Evolutionary conservation across 2,113 vertebrate species (phyloP).

Genomic region (Coreoperca whiteheadi): DNA sequence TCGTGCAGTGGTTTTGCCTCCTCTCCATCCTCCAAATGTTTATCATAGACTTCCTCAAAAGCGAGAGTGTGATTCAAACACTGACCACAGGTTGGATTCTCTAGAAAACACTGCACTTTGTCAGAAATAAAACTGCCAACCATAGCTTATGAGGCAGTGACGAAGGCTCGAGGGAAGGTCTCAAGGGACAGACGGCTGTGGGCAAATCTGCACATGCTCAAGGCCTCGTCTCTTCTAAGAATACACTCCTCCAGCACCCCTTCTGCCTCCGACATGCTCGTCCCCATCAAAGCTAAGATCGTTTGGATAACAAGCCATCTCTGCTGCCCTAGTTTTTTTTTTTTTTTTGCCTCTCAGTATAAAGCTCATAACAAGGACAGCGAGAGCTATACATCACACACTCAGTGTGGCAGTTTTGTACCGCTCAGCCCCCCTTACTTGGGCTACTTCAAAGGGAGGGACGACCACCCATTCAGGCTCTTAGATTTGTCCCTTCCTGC

Average conservation of each 20-base stretch:
- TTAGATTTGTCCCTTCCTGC: slow-evolving; percentile 60
- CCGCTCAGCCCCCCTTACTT: slow-evolving; percentile 39
- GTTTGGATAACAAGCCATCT: slow-evolving; percentile 76
- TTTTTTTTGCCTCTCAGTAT: slow-evolving; percentile 54
- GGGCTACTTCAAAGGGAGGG: slow-evolving; percentile 57
- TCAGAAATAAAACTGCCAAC: slow-evolving; percentile 1
- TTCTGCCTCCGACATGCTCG: slow-evolving; percentile 49
- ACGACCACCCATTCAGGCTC: slow-evolving; percentile 61
- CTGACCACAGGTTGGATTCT: slow-evolving; percentile 12
- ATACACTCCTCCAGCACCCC: slow-evolving; percentile 56
- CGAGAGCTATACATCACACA: slow-evolving; percentile 63
- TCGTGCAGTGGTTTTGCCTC: not conserved
- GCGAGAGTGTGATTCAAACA: slow-evolving; percentile 9
- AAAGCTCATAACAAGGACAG: slow-evolving; percentile 71
- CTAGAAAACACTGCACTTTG: slow-evolving; percentile 2
- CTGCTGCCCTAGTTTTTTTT: slow-evolving; percentile 65
- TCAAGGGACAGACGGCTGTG: slow-evolving; percentile 42
- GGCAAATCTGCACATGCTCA: slow-evolving; percentile 49
- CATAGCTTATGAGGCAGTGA: slow-evolving; percentile 31
- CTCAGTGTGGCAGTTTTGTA: slow-evolving; percentile 13
- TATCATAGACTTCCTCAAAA: slow-evolving; percentile 6
- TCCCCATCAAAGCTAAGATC: slow-evolving; percentile 76
- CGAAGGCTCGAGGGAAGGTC: slow-evolving; percentile 52
- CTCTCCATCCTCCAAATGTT: not conserved
- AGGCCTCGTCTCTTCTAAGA: slow-evolving; percentile 60